Conservation (phyloP, 2,888 invertebrate genomes). For the Automeris io region DNA sequence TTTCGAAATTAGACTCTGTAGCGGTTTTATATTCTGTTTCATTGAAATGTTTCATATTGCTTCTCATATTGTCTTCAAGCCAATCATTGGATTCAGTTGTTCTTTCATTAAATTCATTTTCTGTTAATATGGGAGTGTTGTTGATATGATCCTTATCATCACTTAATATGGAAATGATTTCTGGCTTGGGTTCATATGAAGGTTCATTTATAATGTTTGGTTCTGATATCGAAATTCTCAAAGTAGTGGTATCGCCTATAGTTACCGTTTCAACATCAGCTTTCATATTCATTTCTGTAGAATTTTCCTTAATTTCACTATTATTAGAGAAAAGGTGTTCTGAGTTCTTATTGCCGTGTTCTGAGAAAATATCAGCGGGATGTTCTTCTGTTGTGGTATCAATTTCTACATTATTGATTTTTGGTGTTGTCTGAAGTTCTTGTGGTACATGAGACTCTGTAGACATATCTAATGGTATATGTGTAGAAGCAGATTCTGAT, state of each 20-base stretch:
- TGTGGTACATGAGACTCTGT: not conserved
- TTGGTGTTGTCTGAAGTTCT: not conserved
- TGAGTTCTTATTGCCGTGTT: not conserved
- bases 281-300: slow-evolving; percentile 17
- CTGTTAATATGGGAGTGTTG: slow-evolving; percentile 6
- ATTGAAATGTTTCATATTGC: slow-evolving; percentile 13
- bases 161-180: slow-evolving; percentile 38
- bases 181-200: slow-evolving; percentile 42
- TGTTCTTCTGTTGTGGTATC: slow-evolving; percentile 17
- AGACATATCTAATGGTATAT: not conserved
- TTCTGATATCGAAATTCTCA: slow-evolving; percentile 35
- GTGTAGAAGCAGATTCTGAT: not conserved
- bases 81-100: slow-evolving; percentile 39
- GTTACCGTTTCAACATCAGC: slow-evolving; percentile 20
- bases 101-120: slow-evolving; percentile 17
- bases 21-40: slow-evolving; percentile 14
- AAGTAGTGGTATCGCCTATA: slow-evolving; percentile 27
- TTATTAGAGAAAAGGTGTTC: not conserved
- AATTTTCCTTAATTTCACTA: not conserved
- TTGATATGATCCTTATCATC: slow-evolving; percentile 18
- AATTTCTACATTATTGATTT: not conserved
- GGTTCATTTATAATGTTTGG: slow-evolving; percentile 38
- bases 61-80: slow-evolving; percentile 32
- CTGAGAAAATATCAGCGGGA: not conserved
- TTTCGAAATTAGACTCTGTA: slow-evolving; percentile 10